Evolutionary conservation across 2,888 invertebrate species (phyloP).

Genomic region (Hemistola chrysoprasaria): DNA sequence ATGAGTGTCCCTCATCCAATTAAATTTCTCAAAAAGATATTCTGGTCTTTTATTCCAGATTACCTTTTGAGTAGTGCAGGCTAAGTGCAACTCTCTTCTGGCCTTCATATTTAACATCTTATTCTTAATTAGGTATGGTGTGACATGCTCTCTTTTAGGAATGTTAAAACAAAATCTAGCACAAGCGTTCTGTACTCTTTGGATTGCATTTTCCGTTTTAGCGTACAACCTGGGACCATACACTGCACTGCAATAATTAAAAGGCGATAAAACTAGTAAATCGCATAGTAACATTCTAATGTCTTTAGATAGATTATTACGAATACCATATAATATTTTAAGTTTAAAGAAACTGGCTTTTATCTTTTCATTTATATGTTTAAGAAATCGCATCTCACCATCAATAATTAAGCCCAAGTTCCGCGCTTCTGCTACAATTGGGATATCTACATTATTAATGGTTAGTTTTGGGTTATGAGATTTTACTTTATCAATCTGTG

Average conservation of each 20-base stretch:
- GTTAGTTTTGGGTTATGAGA: not conserved
- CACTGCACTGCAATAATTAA: constrained; percentile 18
- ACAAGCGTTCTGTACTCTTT: constrained; percentile 11
- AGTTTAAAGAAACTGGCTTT: constrained; percentile 2
- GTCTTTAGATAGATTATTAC: too few species aligned
- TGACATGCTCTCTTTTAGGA: constrained; percentile 12
- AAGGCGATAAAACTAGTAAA: not conserved
- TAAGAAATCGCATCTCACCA: constrained; percentile 8
- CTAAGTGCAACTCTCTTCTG: constrained; percentile 12
- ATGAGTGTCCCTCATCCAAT: not conserved
- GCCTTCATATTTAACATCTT: constrained; percentile 6
- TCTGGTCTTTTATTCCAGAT: not conserved
- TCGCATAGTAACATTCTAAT: not conserved
- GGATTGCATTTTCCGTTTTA: constrained; percentile 15
- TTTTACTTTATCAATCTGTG: too few species aligned
- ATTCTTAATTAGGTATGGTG: constrained; percentile 12
- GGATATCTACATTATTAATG: not conserved
- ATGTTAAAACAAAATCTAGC: constrained; percentile 2
- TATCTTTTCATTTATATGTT: constrained; percentile 7
- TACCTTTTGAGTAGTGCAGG: not conserved
- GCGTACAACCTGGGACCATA: constrained; percentile 17
- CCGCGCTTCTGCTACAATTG: not conserved
- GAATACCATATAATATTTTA: too few species aligned
- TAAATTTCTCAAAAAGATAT: not conserved
- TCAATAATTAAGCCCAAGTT: constrained; percentile 1